Conservation (phyloP, 2,888 invertebrate genomes). For the Acrocyrtus sp. region DNA sequence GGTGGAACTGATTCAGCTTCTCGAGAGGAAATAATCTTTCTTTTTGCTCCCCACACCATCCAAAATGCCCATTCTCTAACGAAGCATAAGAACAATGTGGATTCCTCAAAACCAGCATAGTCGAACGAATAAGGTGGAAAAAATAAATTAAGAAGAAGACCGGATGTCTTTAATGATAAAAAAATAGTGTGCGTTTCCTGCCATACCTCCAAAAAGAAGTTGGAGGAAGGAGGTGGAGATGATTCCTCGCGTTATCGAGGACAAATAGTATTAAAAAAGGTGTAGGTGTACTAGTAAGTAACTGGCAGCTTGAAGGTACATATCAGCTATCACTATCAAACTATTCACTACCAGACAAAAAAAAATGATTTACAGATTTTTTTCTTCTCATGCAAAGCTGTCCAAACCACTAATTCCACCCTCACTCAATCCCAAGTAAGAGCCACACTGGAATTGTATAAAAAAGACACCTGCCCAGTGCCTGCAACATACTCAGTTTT, state of each 20-base stretch:
- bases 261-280: no score
- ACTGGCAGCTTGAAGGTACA: no score
- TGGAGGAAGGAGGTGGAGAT: conserved; percentile 51
- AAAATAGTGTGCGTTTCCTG: conserved; percentile 56
- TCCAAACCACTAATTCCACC: conserved; percentile 6
- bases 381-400: no score
- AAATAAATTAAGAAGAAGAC: conserved; percentile 24
- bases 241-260: conserved; percentile 14
- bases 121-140: conserved; percentile 40
- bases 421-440: conserved; percentile 20
- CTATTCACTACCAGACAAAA: no score
- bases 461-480: conserved; percentile 12
- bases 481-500: conserved; percentile 45
- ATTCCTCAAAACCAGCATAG: conserved; percentile 52
- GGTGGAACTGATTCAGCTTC: no score
- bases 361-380: no score
- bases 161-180: conserved; percentile 57
- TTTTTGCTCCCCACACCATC: no score
- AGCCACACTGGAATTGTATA: neutral
- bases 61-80: no score
- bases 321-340: no score
- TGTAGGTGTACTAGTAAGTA: no score
- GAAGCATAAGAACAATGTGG: neutral
- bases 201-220: conserved; percentile 53
- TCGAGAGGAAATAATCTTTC: no score